Evolutionary conservation across 1,140 invertebrate genomes (phyloP).

Genomic region (Stenopsyche tienmushanensis): DNA sequence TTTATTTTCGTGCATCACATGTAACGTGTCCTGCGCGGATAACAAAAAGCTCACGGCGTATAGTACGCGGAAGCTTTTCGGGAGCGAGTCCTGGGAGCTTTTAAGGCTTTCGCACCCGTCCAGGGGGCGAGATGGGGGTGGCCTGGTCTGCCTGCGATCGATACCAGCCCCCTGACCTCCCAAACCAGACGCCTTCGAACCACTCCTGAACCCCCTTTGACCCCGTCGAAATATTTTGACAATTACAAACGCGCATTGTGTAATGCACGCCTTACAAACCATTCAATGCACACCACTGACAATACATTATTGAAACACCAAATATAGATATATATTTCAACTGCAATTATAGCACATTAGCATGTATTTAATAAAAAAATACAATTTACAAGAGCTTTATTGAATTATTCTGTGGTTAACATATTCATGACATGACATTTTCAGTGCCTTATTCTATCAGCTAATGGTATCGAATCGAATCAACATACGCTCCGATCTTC

Average conservation of each 20-base stretch:
- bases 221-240: constrained; percentile 6
- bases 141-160: constrained; percentile 18
- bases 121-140: background rate
- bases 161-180: constrained; percentile 17
- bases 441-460: no score
- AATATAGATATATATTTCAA: no score
- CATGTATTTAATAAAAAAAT: no score
- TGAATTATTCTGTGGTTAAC: no score
- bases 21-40: background rate
- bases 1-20: constrained; percentile 1
- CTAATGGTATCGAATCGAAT: no score
- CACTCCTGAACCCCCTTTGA: background rate
- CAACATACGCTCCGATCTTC: no score
- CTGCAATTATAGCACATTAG: no score
- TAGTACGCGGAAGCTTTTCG: background rate
- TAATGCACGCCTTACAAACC: background rate
- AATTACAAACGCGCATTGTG: constrained; percentile 1
- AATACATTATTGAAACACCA: no score
- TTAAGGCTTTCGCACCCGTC: background rate
- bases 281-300: no score
- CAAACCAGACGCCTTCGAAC: background rate
- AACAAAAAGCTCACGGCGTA: background rate
- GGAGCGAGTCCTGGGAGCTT: constrained; percentile 9
- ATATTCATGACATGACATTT: no score
- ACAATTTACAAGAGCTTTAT: no score